phyloP scores from a whole-genome alignment of 2,888 invertebrate species.

The Macrosoma leucophasiata region DNA sequence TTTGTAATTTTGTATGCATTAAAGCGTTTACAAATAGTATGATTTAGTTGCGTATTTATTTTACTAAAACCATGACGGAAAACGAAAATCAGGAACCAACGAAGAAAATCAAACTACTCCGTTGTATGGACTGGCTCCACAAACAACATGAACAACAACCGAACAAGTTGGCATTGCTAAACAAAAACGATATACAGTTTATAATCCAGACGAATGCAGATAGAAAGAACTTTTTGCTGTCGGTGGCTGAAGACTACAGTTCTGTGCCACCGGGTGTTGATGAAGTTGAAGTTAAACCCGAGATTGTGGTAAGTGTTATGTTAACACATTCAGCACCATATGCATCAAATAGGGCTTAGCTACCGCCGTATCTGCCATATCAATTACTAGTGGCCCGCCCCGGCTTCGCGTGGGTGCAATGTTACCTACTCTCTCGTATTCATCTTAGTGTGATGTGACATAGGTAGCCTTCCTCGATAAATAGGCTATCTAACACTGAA shows the following conservation, averaged over 20 bases:
- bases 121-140: slow-evolving; percentile 61
- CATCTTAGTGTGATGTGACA: too few relatives aligned
- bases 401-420: too few relatives aligned
- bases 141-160: slow-evolving; percentile 52
- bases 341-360: too few relatives aligned
- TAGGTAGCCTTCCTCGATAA: too few relatives aligned
- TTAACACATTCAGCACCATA: too few relatives aligned
- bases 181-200: slow-evolving; percentile 62
- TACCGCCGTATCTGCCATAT: too few relatives aligned
- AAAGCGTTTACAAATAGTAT: too few relatives aligned
- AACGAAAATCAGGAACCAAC: background rate
- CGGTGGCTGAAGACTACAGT: slow-evolving; percentile 54
- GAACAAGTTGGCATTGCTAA: slow-evolving; percentile 46
- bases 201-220: slow-evolving; percentile 57
- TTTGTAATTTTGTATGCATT: too few relatives aligned
- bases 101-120: slow-evolving; percentile 31
- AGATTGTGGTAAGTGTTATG: slow-evolving; percentile 50
- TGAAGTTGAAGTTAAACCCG: slow-evolving; percentile 43
- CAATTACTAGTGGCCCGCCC: too few relatives aligned
- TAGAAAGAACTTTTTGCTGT: slow-evolving; percentile 49
- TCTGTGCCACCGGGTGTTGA: slow-evolving; percentile 54
- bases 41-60: too few relatives aligned
- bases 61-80: slow-evolving; percentile 5
- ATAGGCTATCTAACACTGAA: too few relatives aligned
- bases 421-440: too few relatives aligned